Percentiles rank a stretch among this genome's conserved stretches.
Evolutionary conservation across 1,140 invertebrate species (phyloP).

Genomic region (Heliconius hewitsoni): DNA sequence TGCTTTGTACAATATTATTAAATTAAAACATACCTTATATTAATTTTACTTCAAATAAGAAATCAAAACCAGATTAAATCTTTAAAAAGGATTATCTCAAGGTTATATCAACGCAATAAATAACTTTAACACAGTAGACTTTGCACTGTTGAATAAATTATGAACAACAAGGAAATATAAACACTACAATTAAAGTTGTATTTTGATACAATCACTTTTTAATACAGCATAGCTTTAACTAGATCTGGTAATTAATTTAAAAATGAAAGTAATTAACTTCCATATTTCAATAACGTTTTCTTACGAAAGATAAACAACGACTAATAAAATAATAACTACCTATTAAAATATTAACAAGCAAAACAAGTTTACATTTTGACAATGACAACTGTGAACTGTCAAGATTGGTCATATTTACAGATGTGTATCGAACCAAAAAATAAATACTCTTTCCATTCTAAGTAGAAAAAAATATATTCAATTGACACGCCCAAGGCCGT

Average conservation of each 20-base stretch:
- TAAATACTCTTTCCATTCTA: not conserved
- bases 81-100: not conserved
- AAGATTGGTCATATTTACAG: too few species aligned
- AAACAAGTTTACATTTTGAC: conserved; percentile 1
- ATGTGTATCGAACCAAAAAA: not conserved
- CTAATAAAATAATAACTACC: not conserved
- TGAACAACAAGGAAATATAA: not conserved
- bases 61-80: not conserved
- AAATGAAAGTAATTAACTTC: not conserved
- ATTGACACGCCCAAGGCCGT: too few species aligned
- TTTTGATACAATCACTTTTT: not conserved
- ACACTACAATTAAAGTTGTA: not conserved
- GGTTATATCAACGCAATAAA: not conserved
- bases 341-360: conserved; percentile 2
- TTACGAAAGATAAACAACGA: not conserved
- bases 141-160: conserved; percentile 3
- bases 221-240: not conserved
- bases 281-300: not conserved
- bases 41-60: not conserved
- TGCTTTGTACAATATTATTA: not conserved
- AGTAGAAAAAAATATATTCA: too few species aligned
- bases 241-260: not conserved
- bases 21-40: not conserved
- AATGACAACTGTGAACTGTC: not conserved
- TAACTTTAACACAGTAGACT: not conserved